These are phyloP conservation scores for Brachypalpus laphriformis DNA, from an alignment of 2,888 invertebrate species.

Conservation along the genomic window DNA sequence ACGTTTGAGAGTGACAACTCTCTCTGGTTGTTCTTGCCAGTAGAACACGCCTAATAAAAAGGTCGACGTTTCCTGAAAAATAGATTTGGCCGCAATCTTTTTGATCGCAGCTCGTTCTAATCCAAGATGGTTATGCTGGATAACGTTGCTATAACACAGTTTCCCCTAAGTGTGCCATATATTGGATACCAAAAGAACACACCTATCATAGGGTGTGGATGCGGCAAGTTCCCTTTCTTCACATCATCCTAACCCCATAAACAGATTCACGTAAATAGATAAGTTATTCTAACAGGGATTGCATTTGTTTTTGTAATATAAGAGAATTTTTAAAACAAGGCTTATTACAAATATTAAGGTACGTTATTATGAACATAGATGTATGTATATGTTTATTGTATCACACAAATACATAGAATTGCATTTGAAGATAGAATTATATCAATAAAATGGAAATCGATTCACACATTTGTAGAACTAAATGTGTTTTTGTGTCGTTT, in stretches of 20 bases:
- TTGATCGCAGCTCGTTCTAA: too few relatives aligned
- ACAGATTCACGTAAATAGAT: constrained; percentile 42
- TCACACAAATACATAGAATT: constrained; percentile 47
- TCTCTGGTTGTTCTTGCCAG: too few relatives aligned
- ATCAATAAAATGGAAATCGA: constrained; percentile 64
- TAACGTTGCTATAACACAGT: too few relatives aligned
- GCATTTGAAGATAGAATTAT: constrained; percentile 48
- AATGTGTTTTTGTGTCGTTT: constrained; percentile 6
- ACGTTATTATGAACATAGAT: constrained; percentile 35
- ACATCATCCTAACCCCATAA: constrained; percentile 35
- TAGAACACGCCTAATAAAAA: too few relatives aligned
- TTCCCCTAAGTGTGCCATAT: too few relatives aligned
- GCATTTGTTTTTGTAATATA: constrained; percentile 58
- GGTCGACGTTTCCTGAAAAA: too few relatives aligned
- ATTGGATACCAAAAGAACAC: too few relatives aligned
- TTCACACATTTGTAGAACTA: constrained; percentile 63
- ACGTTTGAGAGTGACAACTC: too few relatives aligned
- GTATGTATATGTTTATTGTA: constrained; percentile 37
- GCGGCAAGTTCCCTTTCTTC: constrained; percentile 27
- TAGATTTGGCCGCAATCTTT: too few relatives aligned
- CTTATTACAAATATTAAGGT: constrained; percentile 52
- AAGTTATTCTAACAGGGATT: constrained; percentile 61
- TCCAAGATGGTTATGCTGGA: too few relatives aligned
- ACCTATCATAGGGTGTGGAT: constrained; percentile 15
- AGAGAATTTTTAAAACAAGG: constrained; percentile 29